phyloP scores from a whole-genome alignment of 2,113 vertebrate genomes.

The Heterotis niloticus region DNA sequence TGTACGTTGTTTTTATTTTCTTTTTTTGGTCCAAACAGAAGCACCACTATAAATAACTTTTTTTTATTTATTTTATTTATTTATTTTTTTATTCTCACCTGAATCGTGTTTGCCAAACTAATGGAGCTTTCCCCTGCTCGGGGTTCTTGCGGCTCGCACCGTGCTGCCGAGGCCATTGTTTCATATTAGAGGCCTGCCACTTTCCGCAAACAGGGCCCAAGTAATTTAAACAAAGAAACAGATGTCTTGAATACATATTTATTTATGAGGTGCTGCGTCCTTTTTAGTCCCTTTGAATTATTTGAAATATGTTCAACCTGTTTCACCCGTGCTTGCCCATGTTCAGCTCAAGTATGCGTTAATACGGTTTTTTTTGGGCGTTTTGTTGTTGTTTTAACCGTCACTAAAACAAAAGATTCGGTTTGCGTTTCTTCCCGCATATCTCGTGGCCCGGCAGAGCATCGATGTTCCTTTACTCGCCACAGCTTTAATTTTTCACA shows the following conservation, averaged over 20 bases:
- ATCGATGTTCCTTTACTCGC: no score
- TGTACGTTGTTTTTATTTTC: conserved; percentile 12
- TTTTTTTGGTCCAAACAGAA: conserved; percentile 11
- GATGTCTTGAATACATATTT: conserved; percentile 20
- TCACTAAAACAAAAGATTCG: background rate
- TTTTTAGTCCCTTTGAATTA: conserved; percentile 6
- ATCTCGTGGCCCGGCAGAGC: background rate
- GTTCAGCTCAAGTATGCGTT: background rate
- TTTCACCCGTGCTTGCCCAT: background rate
- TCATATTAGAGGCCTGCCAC: background rate
- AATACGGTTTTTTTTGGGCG: background rate
- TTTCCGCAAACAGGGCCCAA: background rate
- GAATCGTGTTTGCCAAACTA: background rate
- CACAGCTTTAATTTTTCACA: background rate
- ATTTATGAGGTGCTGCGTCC: background rate
- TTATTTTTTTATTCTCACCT: background rate
- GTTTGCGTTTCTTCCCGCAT: background rate
- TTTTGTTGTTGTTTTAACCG: background rate
- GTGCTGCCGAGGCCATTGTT: background rate
- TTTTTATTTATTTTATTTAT: no score
- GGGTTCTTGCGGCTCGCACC: background rate
- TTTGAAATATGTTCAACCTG: conserved; percentile 9
- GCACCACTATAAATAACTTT: background rate
- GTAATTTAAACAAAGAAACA: conserved; percentile 21
- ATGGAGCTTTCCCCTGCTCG: background rate